phyloP scores from a whole-genome alignment of 2,888 invertebrate species.

The Hirtodrosophila alboralis region DNA sequence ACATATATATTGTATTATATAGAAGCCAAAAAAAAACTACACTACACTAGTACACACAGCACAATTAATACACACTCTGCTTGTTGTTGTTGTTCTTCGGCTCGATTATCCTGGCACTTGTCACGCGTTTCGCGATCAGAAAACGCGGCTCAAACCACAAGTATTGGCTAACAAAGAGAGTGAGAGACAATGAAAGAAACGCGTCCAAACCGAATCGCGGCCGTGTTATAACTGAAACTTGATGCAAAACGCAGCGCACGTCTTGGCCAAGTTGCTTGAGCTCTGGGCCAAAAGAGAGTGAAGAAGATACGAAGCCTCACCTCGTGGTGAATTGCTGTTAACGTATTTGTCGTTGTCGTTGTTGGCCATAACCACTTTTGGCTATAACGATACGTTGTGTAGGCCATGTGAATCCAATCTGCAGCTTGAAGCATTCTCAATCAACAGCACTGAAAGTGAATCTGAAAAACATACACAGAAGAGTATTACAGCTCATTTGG shows the following conservation, averaged over 20 bases:
- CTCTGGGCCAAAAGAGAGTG: conserved; percentile 26
- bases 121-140: conserved; percentile 13
- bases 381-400: conserved; percentile 2
- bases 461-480: conserved; percentile 60
- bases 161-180: conserved; percentile 2
- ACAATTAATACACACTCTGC: conserved; percentile 27
- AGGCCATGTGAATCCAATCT: conserved; percentile 1
- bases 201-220: conserved; percentile 79
- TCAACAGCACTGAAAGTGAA: conserved; percentile 71
- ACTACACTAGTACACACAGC: conserved; percentile 35
- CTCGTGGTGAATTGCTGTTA: conserved; percentile 57
- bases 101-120: conserved; percentile 43
- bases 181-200: conserved; percentile 40
- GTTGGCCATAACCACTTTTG: conserved; percentile 17
- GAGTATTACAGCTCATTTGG: conserved; percentile 60
- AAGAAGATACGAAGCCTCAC: conserved; percentile 45
- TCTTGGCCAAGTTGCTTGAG: conserved; percentile 42
- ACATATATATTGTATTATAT: background rate
- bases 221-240: conserved; percentile 80
- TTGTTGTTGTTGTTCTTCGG: background rate
- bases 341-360: too few relatives aligned
- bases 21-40: conserved; percentile 11
- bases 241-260: conserved; percentile 45
- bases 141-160: too few relatives aligned
- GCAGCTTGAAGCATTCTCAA: conserved; percentile 67